phyloP scores from a whole-genome alignment of 2,113 vertebrate genomes.

The mouse (Mus musculus) region GRCm39 chr17:82804001-82804500 shows the following conservation, averaged over 20 bases:
- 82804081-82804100: background rate
- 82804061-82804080: background rate
- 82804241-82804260: background rate
- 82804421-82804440: slow-evolving; percentile 26
- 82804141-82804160: background rate
- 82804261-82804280: background rate
- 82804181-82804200: background rate
- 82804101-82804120: background rate
- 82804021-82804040: background rate
- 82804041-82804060: background rate
- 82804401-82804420: background rate
- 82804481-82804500: background rate
- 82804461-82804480: background rate
- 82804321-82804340: background rate
- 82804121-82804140: background rate
- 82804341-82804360: background rate
- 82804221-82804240: background rate
- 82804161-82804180: background rate
- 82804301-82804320: background rate
- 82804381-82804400: slow-evolving; percentile 6
- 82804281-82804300: background rate
- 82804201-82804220: background rate
- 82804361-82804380: background rate
- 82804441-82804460: background rate
- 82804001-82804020: background rate